These are phyloP conservation scores for Drosophila tristis DNA, from an alignment of 1,140 invertebrate genomes.

Conservation along the genomic window DNA sequence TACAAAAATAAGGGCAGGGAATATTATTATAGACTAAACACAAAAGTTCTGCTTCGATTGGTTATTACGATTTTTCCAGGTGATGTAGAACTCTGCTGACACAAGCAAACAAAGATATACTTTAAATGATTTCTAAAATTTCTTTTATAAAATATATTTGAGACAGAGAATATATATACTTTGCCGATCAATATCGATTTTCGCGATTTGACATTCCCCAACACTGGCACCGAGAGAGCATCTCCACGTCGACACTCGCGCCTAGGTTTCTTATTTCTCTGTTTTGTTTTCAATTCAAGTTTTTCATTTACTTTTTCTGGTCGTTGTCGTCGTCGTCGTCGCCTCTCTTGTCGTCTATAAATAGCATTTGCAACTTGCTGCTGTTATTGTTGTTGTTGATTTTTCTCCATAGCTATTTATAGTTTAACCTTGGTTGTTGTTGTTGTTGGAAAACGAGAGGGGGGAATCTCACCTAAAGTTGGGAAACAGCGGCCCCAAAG, in stretches of 20 bases:
- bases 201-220: not conserved
- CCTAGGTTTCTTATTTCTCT: slow-evolving; percentile 15
- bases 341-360: slow-evolving; percentile 39
- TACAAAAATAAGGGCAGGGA: too few species aligned
- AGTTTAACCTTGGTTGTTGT: slow-evolving; percentile 48
- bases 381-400: slow-evolving; percentile 35
- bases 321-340: slow-evolving; percentile 26
- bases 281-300: slow-evolving; percentile 37
- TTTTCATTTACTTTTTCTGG: slow-evolving; percentile 43
- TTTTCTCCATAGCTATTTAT: slow-evolving; percentile 60
- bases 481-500: too few species aligned
- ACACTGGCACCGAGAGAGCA: not conserved
- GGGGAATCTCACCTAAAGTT: not conserved
- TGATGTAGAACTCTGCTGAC: too few species aligned
- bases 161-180: not conserved
- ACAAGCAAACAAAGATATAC: too few species aligned
- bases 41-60: too few species aligned
- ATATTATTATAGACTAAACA: too few species aligned
- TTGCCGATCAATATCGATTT: not conserved
- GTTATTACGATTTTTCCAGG: too few species aligned
- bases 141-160: slow-evolving; percentile 1
- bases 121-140: too few species aligned
- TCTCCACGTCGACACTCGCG: slow-evolving; percentile 10
- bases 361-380: slow-evolving; percentile 51
- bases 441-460: slow-evolving; percentile 31